Conservation (phyloP, 2,113 vertebrate species). For the Oophaga pumilio region DNA sequence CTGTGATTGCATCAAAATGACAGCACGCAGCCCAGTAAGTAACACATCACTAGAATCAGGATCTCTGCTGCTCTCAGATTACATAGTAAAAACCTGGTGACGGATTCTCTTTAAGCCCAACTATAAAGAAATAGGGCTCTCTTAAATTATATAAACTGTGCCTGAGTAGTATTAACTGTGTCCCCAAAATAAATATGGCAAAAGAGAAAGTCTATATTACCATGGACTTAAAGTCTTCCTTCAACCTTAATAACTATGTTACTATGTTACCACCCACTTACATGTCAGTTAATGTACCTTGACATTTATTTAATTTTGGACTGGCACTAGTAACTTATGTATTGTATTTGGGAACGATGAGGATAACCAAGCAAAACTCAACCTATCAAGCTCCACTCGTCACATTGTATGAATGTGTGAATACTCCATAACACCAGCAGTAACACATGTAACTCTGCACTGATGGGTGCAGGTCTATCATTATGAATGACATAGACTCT, state of each 20-base stretch:
- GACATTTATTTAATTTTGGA: neutral
- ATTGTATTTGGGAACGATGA: neutral
- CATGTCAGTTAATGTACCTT: neutral
- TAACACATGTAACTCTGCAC: neutral
- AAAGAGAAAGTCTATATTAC: neutral
- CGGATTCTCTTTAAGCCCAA: no score
- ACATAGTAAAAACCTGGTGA: no score
- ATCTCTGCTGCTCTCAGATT: no score
- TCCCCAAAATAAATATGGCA: no score
- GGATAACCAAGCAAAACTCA: neutral
- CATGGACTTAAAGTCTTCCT: neutral
- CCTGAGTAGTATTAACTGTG: neutral
- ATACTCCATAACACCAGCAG: neutral
- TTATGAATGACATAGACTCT: neutral
- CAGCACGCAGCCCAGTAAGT: no score
- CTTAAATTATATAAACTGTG: neutral
- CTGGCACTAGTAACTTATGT: neutral
- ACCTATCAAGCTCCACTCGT: neutral
- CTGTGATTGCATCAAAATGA: no score
- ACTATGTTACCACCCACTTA: no score
- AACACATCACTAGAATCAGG: no score
- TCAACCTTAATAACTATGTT: no score
- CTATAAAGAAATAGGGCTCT: no score
- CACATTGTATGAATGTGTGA: neutral
- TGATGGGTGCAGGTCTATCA: neutral